Base-by-base conservation (phyloP, 2,888 invertebrate genomes). In the Aleiodes testaceus region DNA sequence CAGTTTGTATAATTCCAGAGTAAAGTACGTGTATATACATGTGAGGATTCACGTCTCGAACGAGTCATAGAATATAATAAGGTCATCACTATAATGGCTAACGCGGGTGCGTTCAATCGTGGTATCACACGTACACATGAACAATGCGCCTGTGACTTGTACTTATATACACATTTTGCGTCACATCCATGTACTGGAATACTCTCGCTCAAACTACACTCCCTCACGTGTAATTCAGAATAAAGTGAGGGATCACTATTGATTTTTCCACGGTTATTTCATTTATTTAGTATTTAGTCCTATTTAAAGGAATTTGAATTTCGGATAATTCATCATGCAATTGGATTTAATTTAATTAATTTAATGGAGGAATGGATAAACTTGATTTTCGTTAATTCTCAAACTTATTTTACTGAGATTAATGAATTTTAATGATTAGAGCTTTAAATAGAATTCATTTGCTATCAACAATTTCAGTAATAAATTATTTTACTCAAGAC, bases 211-310 rank as follows among this genome's bases (percentile, higher is more conserved):
- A 36, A 36, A 36, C 36, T 36, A 36, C 36, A 36, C 36, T 36
- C 36, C 36, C 36, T 36, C 36, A 36, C 36, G 63, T 22, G 52
- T 49, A 50, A 26, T 26, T 18, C 22, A 20, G 20, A 9, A 55
- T 22, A 36, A 26, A 11, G 20, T 22, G 49, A 47, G 63, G 50
- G 50, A 50, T 50, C 26, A 44, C 50, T 59, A 47, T 63, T 59
- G 49, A 61, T 49, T 61, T 49, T 61, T 49, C 68, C 70, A 61
- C 63, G 66, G n/a, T n/a, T n/a, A n/a, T n/a, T 59, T 20, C 63
- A 55, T 66, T 66, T 69, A 55, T 55, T 71, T 72, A 30, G 61
- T 69, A 2, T 11, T 11, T 36, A 9, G 9, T 36, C 0, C 9
- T 36, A 36, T 36, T 36, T 36, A 36, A 36, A 7, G 9, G 11